These are phyloP conservation scores for Columba janthina DNA, from an alignment of 2,113 vertebrate genomes.

Conservation along the genomic window DNA sequence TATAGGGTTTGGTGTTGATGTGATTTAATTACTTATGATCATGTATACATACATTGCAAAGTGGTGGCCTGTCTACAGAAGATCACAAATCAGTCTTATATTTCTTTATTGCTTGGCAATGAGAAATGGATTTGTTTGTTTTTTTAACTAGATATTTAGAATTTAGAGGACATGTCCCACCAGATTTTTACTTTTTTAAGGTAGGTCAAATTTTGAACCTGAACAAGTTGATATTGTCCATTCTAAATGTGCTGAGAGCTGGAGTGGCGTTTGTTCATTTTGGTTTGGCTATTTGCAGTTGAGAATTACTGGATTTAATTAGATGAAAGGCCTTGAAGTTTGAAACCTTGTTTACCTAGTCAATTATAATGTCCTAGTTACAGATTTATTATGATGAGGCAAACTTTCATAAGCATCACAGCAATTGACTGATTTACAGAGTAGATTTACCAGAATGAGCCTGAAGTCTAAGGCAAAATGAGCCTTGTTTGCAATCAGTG, in stretches of 20 bases:
- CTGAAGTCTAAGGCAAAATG: background rate
- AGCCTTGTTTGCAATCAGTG: background rate
- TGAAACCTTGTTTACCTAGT: background rate
- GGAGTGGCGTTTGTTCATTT: slow-evolving; percentile 60
- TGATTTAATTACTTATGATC: background rate
- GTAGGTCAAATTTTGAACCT: slow-evolving; percentile 63
- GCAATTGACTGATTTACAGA: background rate
- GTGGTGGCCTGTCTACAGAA: slow-evolving; percentile 43
- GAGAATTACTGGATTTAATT: slow-evolving; percentile 24
- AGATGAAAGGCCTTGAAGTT: background rate
- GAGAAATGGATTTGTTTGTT: slow-evolving; percentile 70
- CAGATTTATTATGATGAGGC: background rate
- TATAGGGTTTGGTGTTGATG: background rate
- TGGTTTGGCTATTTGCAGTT: slow-evolving; percentile 61
- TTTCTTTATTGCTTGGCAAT: slow-evolving; percentile 59
- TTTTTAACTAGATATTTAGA: slow-evolving; percentile 69
- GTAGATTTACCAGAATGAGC: background rate
- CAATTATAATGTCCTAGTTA: background rate
- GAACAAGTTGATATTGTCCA: slow-evolving; percentile 53
- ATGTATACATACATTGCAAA: background rate
- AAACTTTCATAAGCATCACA: background rate
- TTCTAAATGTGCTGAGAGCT: slow-evolving; percentile 68
- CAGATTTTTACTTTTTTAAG: slow-evolving; percentile 68
- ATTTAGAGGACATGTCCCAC: slow-evolving; percentile 66
- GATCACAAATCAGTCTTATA: slow-evolving; percentile 43